These are phyloP conservation scores for Nomada lathburiana DNA, from an alignment of 2,888 invertebrate genomes.

Conservation along the genomic window DNA sequence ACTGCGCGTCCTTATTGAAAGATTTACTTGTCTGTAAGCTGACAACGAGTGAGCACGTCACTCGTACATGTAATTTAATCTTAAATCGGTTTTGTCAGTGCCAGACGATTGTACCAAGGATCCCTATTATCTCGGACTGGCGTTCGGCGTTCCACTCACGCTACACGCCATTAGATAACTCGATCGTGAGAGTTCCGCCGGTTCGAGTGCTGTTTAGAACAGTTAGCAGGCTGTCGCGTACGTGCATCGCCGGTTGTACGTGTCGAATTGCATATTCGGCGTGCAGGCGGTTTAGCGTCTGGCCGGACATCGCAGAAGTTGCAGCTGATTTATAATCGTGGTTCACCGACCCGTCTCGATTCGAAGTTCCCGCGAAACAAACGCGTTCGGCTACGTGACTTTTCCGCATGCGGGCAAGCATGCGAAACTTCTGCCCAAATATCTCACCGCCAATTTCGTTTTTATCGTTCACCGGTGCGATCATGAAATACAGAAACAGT, in stretches of 20 bases:
- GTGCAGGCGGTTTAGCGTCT: conserved; percentile 33
- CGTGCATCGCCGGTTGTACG: conserved; percentile 52
- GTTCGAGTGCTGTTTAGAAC: conserved; percentile 45
- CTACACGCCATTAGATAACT: conserved; percentile 21
- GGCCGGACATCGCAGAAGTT: conserved; percentile 55
- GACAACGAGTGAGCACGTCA: no score
- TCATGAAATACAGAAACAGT: background rate
- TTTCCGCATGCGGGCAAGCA: conserved; percentile 11
- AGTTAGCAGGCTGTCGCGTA: conserved; percentile 52
- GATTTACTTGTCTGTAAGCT: no score
- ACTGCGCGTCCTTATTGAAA: no score
- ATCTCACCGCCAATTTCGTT: background rate
- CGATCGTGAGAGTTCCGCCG: conserved; percentile 21
- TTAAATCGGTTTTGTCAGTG: background rate
- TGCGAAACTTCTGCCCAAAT: background rate
- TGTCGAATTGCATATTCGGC: conserved; percentile 62
- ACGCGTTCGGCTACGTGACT: conserved; percentile 52
- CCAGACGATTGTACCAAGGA: background rate
- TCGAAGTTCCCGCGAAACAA: conserved; percentile 46
- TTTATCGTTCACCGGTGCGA: conserved; percentile 18
- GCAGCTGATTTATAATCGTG: conserved; percentile 62
- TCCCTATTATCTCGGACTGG: background rate
- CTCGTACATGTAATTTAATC: no score
- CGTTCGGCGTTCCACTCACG: conserved; percentile 11
- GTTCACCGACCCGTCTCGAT: conserved; percentile 46